Base-by-base conservation (phyloP, 30 jellyfish, hydroid and myxozoan genomes). In the Aurelia coerulea region DNA sequence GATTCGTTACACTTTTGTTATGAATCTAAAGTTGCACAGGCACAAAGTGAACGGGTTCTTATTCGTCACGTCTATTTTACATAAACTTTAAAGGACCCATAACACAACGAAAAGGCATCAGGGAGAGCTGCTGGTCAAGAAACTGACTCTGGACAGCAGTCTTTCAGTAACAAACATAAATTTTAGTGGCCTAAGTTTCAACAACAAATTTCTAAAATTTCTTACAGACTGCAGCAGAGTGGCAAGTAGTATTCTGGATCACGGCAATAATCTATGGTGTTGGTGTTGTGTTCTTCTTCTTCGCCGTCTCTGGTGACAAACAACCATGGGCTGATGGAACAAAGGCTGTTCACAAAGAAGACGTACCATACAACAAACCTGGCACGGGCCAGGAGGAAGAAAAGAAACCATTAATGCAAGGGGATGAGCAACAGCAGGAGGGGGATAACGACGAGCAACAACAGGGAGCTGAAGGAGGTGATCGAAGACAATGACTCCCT, bases 231-330 rank as follows among this genome's bases (percentile, higher is more conserved):
- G 98, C 99, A 42, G 98, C 92, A 2, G 99, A 96, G 73, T 96
- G 99, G 99, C 99, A 91, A 88, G 90, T 92, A 2, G 98, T 96
- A 37, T 96, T 96, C 62, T 96, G 99, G 99, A 92, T 96, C 16
- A 96, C 99, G 1, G 98, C 98, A 19, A 50, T 91, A 10, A 90
- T 91, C 39, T 96, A 96, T 64, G 98, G 86, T 32, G 39, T 96
- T 35, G 99, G 99, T 33, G 97, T 96, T 31, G 90, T 96, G 62
- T 91, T 96, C 85, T 96, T 96, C 94, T 87, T 83, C 83, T 79
- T 91, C 7, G 70, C 97, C 66, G 97, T 91, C 8, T 91, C 98
- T 50, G 99, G 99, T n/a, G 98, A 96, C 67, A 91, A 88, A 80
- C 99, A 96, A 74, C 97, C 97, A n/a, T 96, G 99, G 99, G 97